These are phyloP conservation scores for Sphaerophoria rueppellii DNA, from an alignment of 2,888 invertebrate genomes.

Conservation along the genomic window DNA sequence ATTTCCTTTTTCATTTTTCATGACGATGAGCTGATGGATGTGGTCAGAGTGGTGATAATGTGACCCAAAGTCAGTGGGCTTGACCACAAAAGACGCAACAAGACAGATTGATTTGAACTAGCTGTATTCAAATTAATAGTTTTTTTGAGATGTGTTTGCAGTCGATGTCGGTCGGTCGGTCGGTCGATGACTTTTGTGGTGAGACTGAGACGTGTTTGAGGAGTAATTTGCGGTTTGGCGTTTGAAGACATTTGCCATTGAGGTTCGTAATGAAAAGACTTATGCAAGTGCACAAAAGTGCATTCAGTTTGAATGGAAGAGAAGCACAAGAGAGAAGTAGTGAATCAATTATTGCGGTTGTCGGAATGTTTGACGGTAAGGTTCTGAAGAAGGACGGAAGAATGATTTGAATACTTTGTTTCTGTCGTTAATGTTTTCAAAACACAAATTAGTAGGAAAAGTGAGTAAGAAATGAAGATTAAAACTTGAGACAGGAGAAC, in stretches of 20 bases:
- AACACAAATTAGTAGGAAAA: too few relatives aligned
- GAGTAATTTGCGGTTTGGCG: constrained; percentile 51
- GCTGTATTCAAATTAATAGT: constrained; percentile 69
- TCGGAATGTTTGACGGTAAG: constrained; percentile 45
- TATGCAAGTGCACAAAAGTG: background rate
- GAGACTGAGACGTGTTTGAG: constrained; percentile 55
- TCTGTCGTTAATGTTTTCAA: too few relatives aligned
- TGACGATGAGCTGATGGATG: constrained; percentile 49
- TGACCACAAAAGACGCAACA: constrained; percentile 69
- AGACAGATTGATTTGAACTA: constrained; percentile 68
- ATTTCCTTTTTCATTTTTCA: constrained; percentile 41
- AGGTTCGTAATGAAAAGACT: background rate
- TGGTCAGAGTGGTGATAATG: constrained; percentile 63
- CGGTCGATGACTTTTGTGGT: constrained; percentile 56
- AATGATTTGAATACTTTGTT: background rate
- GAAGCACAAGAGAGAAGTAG: constrained; percentile 17
- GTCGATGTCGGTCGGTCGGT: background rate
- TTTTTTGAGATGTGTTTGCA: constrained; percentile 3
- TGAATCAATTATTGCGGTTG: constrained; percentile 6
- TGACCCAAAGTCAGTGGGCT: constrained; percentile 52
- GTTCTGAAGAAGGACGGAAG: background rate
- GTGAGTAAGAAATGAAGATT: too few relatives aligned
- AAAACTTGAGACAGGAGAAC: background rate
- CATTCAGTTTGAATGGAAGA: background rate
- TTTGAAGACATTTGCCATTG: constrained; percentile 1